Percentiles rank a stretch among this genome's conserved stretches.
These are phyloP conservation scores for Parauchenoglanis ngamensis DNA, from an alignment of 2,797 vertebrate species.

Conservation along the genomic window DNA sequence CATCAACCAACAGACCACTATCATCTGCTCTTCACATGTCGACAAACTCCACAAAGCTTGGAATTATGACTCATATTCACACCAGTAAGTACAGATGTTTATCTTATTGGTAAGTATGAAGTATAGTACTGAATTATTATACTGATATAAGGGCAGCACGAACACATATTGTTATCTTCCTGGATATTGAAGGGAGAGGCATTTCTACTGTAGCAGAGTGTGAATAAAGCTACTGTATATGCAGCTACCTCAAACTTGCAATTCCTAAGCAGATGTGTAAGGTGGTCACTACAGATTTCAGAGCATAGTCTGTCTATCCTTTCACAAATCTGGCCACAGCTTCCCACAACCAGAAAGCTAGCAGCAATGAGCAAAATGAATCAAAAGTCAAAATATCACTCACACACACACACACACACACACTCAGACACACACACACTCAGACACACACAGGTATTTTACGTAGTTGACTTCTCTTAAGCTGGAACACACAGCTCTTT, in stretches of 20 bases:
- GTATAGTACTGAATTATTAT: not conserved
- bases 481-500: not conserved
- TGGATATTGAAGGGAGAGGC: not conserved
- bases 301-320: constrained; percentile 17
- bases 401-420: constrained; percentile 9
- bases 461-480: not conserved
- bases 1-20: constrained; percentile 19
- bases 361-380: not conserved
- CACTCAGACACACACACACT: constrained; percentile 14
- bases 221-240: constrained; percentile 1
- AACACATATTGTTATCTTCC: not conserved
- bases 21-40: constrained; percentile 41
- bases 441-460: not conserved
- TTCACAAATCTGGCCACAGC: constrained; percentile 50
- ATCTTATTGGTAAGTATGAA: not conserved
- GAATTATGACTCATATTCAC: constrained; percentile 22
- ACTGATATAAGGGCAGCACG: not conserved
- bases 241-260: not conserved
- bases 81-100: constrained; percentile 13
- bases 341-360: constrained; percentile 15
- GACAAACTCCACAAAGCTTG: constrained; percentile 1
- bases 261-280: not conserved
- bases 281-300: not conserved
- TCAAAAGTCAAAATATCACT: not conserved
- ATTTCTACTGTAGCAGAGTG: not conserved